These are phyloP conservation scores for Stenurella melanura DNA, from an alignment of 2,888 invertebrate genomes.

Conservation along the genomic window DNA sequence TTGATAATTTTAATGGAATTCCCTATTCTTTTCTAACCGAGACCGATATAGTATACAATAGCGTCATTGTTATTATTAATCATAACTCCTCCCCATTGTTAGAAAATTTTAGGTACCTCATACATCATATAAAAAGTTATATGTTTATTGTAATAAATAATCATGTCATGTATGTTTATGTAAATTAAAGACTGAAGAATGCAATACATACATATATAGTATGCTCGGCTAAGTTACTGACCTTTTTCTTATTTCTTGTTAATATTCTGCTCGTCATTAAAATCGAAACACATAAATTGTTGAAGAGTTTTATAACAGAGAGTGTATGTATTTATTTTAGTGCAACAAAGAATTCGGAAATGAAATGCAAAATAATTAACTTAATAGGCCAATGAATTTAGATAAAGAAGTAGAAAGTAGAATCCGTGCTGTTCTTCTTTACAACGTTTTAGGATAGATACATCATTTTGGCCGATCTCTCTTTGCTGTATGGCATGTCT, in stretches of 20 bases:
- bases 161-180: slow-evolving; percentile 31
- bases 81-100: neutral
- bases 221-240: slow-evolving; percentile 24
- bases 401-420: too few species aligned
- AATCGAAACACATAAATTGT: too few species aligned
- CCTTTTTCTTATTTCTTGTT: slow-evolving; percentile 13
- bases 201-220: slow-evolving; percentile 20
- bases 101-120: slow-evolving; percentile 21
- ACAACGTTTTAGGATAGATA: too few species aligned
- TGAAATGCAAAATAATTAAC: too few species aligned
- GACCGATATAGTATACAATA: neutral
- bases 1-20: neutral
- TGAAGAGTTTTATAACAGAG: too few species aligned
- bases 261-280: too few species aligned
- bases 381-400: too few species aligned
- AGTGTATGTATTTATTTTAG: too few species aligned
- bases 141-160: slow-evolving; percentile 26
- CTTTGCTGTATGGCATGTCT: too few species aligned
- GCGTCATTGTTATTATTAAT: slow-evolving; percentile 20
- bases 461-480: too few species aligned
- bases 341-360: too few species aligned
- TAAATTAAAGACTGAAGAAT: slow-evolving; percentile 28
- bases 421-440: too few species aligned
- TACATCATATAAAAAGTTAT: slow-evolving; percentile 22
- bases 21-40: neutral